Base-by-base conservation (phyloP, 2,888 invertebrate genomes). In the Atherix ibis region DNA sequence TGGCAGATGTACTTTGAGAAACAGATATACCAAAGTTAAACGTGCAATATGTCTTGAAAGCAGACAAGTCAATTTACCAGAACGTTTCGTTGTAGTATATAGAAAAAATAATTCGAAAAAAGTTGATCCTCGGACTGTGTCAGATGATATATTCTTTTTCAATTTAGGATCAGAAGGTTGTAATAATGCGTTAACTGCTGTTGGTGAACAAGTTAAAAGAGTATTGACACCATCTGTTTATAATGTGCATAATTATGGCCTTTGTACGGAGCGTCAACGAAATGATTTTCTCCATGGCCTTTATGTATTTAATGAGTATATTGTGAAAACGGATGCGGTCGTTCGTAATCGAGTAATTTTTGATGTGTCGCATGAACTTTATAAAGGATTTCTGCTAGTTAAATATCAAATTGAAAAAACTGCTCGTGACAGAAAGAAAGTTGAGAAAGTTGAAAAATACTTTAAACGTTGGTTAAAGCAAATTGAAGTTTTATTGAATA, bases 391-490 rank as follows among this genome's bases (percentile, higher is more conserved):
- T 46, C 58, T 79, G 15, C 58, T 67, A 2, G 70, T 65, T 25
- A 61, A 66, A 1, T 67, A 68, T 22, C 68, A 70, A 50, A 68
- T 79, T 51, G 68, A 70, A 46, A 46, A 49, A 1, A 69, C 68
- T 13, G 64, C 74, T 3, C 69, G 66, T 15, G 70, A 73, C 47
- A 66, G 69, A 1, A 62, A 68, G 19, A 67, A 75, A 15, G 65
- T 80, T 5, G 59, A 65, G 40, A 63, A 68, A 48, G 69, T 77
- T 2, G 80, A 82, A 49, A 54, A 64, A 4, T 70, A 59, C 44
- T 76, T 81, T 4, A 66, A 68, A 36, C 63, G 66, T 40, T 83
- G 83, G 83, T 65, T 73, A 40, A 74, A 70, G 46, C 69, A 73
- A 49, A 77, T 83, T 44, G 76, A 81, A 52, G 70, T 70, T 58